Evolutionary conservation across 2,888 invertebrate species (phyloP), one percentile per base, ranked within the genome.

Genomic region (Halictus quadricinctus): DNA sequence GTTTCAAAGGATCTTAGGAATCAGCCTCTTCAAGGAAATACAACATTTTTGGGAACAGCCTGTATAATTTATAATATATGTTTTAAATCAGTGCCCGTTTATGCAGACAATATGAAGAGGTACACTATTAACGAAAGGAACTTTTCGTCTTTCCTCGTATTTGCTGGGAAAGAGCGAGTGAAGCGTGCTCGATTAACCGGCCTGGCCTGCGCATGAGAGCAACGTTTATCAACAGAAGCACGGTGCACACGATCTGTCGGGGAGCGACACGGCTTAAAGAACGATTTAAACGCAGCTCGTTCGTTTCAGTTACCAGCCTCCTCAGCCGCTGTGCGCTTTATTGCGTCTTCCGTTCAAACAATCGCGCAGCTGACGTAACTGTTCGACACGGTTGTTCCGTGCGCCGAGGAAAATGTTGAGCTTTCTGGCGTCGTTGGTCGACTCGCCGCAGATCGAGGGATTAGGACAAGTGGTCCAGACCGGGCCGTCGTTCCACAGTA

Each of bases 401-500:
- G 93, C 91, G 0, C 94, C 94, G 54, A 93, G 89, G 80, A 92
- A 94, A 48, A 93, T 91, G 75, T 93, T 93, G 50, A 94, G 91
- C 43, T 90, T 92, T 66, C 86, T 90, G 12, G 88, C 82, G 46
- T 86, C 84, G 60, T 58, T 74, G 7, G 87, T 21, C 36, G 79
- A 70, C 25, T 76, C 83, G 7, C 87, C 88, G 76, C 87, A 88
- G 48, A 83, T 72, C 8, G 88, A 80, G 13, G 90, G 86, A 76
- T 92, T 92, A 29, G 92, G 91, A 46, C 91, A 91, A 43, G 84
- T 89, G 73, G 83, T 91, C 88, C 91, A 92, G 0, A 96, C 95
- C 0, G 95, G 95, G 0, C 95, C 96, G 87, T 95, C 96, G 90
- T 95, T 94, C 95, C 96, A 96, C 29, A 96, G 93, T 41, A 96